Percentiles rank a stretch among this genome's conserved stretches.
Conservation (phyloP, 2,797 vertebrate species). For the Epinephelus malabaricus region DNA sequence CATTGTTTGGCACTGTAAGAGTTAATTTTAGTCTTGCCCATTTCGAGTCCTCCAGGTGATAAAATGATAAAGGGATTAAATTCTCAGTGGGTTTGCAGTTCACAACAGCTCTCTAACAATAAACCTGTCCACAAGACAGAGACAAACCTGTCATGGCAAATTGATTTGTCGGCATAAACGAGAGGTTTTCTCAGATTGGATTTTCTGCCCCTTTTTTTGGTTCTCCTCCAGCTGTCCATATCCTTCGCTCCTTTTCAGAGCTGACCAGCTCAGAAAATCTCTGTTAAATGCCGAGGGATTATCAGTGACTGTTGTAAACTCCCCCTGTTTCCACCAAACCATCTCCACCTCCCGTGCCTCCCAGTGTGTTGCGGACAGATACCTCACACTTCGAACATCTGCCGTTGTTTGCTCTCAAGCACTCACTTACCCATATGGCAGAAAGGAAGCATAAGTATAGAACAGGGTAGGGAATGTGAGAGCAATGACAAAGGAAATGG, state of each 20-base stretch:
- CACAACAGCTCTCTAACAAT: slow-evolving; percentile 23
- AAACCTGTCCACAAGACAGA: slow-evolving; percentile 43
- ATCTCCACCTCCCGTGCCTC: slow-evolving; percentile 29
- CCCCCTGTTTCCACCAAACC: slow-evolving; percentile 40
- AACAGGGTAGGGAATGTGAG: slow-evolving; percentile 9
- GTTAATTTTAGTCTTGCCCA: background rate
- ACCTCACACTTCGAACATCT: slow-evolving; percentile 43
- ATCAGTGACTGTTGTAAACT: slow-evolving; percentile 49
- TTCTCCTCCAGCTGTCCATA: slow-evolving; percentile 36
- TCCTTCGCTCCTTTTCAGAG: slow-evolving; percentile 21
- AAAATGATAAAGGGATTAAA: slow-evolving; percentile 30
- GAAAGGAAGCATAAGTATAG: slow-evolving; percentile 19
- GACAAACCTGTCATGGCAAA: slow-evolving; percentile 32
- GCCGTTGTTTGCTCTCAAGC: slow-evolving; percentile 40
- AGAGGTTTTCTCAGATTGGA: slow-evolving; percentile 30
- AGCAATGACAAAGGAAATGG: slow-evolving; percentile 23
- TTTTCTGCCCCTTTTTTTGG: slow-evolving; percentile 24
- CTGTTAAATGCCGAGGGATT: slow-evolving; percentile 51
- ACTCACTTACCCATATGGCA: slow-evolving; percentile 42
- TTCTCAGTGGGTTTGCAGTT: slow-evolving; percentile 13
- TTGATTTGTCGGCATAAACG: slow-evolving; percentile 53
- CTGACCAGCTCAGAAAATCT: slow-evolving; percentile 46
- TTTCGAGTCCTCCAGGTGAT: slow-evolving; percentile 11
- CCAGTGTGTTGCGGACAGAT: slow-evolving; percentile 6
- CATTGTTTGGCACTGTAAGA: background rate